Conservation (phyloP, 2,797 vertebrate genomes). For the Uromys caudimaculatus region DNA sequence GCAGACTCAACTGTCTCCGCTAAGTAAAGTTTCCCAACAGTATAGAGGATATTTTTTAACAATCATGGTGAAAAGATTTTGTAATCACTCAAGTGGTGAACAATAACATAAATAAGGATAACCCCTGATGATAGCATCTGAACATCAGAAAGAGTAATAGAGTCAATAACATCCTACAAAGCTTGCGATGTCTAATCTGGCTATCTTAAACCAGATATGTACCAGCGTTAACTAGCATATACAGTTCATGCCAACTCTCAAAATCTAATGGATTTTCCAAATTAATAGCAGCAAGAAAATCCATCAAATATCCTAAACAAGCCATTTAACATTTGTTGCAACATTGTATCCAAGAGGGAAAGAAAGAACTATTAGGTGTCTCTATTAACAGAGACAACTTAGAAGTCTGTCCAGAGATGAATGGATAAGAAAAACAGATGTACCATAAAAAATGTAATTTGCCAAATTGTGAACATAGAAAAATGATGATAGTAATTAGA, state of each 20-base stretch:
- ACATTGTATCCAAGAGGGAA: background rate
- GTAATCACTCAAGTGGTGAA: background rate
- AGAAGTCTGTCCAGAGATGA: background rate
- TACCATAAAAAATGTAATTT: background rate
- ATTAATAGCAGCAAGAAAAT: background rate
- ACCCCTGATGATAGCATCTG: background rate
- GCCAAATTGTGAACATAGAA: conserved; percentile 14
- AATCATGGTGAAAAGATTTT: conserved; percentile 4
- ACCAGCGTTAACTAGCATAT: background rate
- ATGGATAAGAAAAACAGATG: background rate
- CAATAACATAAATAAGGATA: background rate
- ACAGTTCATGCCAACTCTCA: background rate
- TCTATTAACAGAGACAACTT: background rate
- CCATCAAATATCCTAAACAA: background rate
- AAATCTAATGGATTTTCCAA: conserved; percentile 15
- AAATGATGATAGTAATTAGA: background rate
- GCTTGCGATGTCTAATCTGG: background rate
- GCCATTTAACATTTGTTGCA: background rate
- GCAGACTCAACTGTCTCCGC: background rate
- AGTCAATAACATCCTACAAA: background rate
- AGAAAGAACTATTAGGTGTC: background rate
- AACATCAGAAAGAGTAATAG: background rate
- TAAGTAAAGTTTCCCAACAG: conserved; percentile 24
- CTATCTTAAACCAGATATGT: conserved; percentile 44
- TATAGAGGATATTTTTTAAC: conserved; percentile 20